A percentile compares a stretch with the other conserved stretches of the same genome.
Evolutionary conservation across 1,140 invertebrate species (phyloP).

Genomic region (Calycopis cecrops): DNA sequence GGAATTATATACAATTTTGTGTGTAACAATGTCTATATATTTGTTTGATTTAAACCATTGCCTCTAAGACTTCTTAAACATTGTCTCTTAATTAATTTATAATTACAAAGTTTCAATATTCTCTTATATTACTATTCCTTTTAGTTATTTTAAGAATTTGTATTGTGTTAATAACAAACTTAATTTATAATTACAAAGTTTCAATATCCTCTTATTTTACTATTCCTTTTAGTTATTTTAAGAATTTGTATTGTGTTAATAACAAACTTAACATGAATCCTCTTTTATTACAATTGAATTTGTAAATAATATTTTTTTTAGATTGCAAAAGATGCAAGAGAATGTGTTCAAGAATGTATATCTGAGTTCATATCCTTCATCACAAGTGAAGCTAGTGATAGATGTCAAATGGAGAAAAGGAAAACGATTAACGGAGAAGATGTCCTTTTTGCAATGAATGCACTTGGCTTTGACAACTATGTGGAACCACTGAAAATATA

Average conservation of each 20-base stretch:
- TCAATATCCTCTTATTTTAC: no score
- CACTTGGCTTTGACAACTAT: conserved; percentile 98
- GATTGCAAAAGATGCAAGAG: conserved; percentile 99
- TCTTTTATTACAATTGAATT: no score
- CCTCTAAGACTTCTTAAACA: no score
- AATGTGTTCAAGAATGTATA: conserved; percentile 99
- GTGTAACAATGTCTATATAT: no score
- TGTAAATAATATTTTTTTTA: conserved; percentile 57
- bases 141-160: no score
- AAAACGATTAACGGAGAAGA: conserved; percentile 99
- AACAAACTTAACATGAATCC: no score
- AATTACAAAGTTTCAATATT: no score
- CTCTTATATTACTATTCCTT: no score
- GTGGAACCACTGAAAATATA: conserved; percentile 97
- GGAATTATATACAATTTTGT: not conserved
- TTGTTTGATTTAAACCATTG: no score
- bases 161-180: conserved; percentile 23
- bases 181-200: no score
- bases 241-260: conserved; percentile 23
- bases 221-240: no score
- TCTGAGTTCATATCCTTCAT: conserved; percentile 99
- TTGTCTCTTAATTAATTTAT: no score
- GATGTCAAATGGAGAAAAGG: conserved; percentile 97
- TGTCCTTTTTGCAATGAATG: conserved; percentile 97
- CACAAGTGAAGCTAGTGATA: conserved; percentile 97